A percentile compares a stretch with the other conserved stretches of the same genome.
These are phyloP conservation scores for Cromileptes altivelis DNA, from an alignment of 2,113 vertebrate genomes.

Conservation along the genomic window DNA sequence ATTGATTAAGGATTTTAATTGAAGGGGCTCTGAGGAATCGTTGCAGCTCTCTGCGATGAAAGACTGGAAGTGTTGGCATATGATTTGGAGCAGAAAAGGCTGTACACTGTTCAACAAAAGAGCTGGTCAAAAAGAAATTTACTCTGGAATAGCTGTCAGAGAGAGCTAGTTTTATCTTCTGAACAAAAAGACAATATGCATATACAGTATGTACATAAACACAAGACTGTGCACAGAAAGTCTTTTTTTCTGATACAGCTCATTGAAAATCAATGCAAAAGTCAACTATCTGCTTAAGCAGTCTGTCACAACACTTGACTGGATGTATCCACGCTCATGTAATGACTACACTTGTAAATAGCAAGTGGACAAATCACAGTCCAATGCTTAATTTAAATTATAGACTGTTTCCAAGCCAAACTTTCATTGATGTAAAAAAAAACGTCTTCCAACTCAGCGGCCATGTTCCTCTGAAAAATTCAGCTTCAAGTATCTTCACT, in stretches of 20 bases:
- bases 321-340: constrained; percentile 10
- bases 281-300: constrained; percentile 11
- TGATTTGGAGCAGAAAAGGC: constrained; percentile 54
- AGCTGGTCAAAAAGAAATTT: constrained; percentile 30
- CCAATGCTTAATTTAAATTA: background rate
- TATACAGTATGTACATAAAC: background rate
- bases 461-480: constrained; percentile 16
- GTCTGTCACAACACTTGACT: background rate
- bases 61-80: constrained; percentile 57
- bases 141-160: constrained; percentile 28
- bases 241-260: constrained; percentile 5
- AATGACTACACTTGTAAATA: constrained; percentile 18
- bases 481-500: constrained; percentile 33
- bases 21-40: constrained; percentile 73
- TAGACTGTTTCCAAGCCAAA: background rate
- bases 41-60: constrained; percentile 63
- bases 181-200: constrained; percentile 9
- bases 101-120: constrained; percentile 45
- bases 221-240: constrained; percentile 26
- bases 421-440: background rate
- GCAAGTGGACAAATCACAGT: background rate
- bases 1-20: constrained; percentile 80
- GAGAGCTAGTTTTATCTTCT: constrained; percentile 28
- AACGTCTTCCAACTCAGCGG: background rate
- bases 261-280: constrained; percentile 37